Evolutionary conservation across 2,888 invertebrate species (phyloP), one percentile per base, ranked within the genome.

Genomic region (Calameuta filiformis): DNA sequence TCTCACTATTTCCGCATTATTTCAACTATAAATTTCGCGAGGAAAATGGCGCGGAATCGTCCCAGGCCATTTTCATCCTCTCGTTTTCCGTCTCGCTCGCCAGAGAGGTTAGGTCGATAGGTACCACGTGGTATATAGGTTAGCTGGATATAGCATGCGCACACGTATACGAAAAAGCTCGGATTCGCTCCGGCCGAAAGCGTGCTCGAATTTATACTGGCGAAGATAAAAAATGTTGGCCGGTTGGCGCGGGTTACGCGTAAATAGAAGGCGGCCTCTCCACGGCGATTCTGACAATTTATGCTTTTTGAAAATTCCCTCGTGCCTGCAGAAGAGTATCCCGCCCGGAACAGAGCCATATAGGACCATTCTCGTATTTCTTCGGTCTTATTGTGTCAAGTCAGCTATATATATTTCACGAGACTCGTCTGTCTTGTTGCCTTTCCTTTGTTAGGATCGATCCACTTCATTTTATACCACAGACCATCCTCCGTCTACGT

Each of bases 1-100:
- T 86, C 83, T 84, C 85, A 84, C 87, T 85, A 86, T 85, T 86
- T 85, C 79, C 83, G 81, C 85, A 86, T 88, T 89, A 87, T 86
- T 88, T 85, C 83, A 79, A 81, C 84, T 84, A 88, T 87, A 86
- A 88, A 87, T 87, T 85, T 86, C 79, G 35, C 79, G 79, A 79
- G 81, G 82, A 84, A 86, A 85, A 87, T 84, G 83, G 83, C 83
- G 81, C 76, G 84, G 83, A 87, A 86, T 85, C 82, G 82, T 84
- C 75, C 68, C 69, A 68, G 73, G 68, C 73, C 76, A 76, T 78
- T 78, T 71, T 71, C 71, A 34, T 33, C 74, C 74, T 34, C 34
- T 34, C 37, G 30, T 74, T 74, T 35, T 74, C n/a, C 74, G 74
- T 35, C 12, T 71, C 71, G 2, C 71, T 23, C 37, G 6, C 1